Evolutionary conservation across 1,140 invertebrate species (phyloP), one percentile per base, ranked within the genome.

Genomic region (Zaprionus lachaisei): DNA sequence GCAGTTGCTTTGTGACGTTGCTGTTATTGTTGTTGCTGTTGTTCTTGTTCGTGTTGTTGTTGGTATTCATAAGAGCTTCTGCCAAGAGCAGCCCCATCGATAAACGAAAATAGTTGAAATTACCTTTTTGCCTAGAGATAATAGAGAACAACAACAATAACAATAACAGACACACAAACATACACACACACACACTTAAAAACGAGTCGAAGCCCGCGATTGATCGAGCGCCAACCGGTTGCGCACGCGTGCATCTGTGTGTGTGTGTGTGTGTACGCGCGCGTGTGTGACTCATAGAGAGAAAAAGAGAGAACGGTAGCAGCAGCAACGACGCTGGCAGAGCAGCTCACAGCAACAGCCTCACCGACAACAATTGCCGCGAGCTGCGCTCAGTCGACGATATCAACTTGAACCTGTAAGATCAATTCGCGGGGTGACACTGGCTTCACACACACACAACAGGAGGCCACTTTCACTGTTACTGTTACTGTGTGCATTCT

Each of bases 341-440:
- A 56, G 12, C 20, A 22, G 26, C 38, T 34, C 51, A 9, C 26
- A 57, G 64, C 31, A 38, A 34, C 44, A 72, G 49, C 15, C 26
- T 64, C 37, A 28, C 17, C 26, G n/a, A 24, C 20, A 60, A 4
- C 51, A 47, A 22, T n/a, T 49, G 66, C 5, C 55, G 28, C 61
- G 54, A 72, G 67, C 81, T 68, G 49, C 66, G 70, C 79, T 89
- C 85, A 91, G 86, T 91, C 86, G 62, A 57, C 79, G 71, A 80
- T 68, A 80, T 67, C 79, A 81, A 80, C 86, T 72, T 79, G 79
- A 90, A 84, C 81, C 82, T 65, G 79, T 67, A 80, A 82, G 85
- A 90, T 90, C 85, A 76, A 76, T 77, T 72, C 76, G 79, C 79
- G 84, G 71, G 28, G 79, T 80, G 74, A 51, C n/a, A 47, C n/a